Evolutionary conservation across 35 echinoderm and acorn worm species (phyloP).

Genomic region (Lytechinus pictus): DNA sequence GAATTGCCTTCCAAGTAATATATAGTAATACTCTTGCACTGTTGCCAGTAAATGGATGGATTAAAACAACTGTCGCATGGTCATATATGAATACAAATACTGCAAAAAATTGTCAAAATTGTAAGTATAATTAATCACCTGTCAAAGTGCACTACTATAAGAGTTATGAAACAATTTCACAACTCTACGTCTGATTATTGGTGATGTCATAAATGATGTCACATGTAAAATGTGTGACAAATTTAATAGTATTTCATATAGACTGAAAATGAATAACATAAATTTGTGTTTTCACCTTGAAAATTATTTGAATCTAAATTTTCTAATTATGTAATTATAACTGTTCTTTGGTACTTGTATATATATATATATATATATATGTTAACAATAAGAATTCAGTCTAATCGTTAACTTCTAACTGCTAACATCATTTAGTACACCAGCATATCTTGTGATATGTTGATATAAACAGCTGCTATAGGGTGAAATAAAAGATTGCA

Average conservation of each 20-base stretch:
- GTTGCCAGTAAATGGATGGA: conserved; percentile 36
- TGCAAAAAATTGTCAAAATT: background rate
- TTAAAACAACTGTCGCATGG: conserved; percentile 23
- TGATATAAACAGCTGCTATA: background rate
- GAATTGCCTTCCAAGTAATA: conserved; percentile 24
- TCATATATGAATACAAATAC: conserved; percentile 46
- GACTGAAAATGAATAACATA: background rate
- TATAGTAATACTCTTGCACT: conserved; percentile 47
- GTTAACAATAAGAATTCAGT: background rate
- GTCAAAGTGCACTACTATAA: background rate
- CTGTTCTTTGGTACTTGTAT: background rate
- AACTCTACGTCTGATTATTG: background rate
- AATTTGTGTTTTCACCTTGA: background rate
- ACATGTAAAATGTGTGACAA: background rate
- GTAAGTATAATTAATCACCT: background rate
- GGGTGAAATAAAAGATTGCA: background rate
- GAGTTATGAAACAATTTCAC: background rate
- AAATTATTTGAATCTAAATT: background rate
- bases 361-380: background rate
- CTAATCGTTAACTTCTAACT: background rate
- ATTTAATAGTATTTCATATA: background rate
- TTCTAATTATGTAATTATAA: background rate
- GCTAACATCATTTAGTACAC: background rate
- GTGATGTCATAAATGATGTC: background rate
- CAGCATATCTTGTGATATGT: background rate